Conservation (phyloP, 2,113 vertebrate genomes). For the Calyptommatus sinebrachiatus region DNA sequence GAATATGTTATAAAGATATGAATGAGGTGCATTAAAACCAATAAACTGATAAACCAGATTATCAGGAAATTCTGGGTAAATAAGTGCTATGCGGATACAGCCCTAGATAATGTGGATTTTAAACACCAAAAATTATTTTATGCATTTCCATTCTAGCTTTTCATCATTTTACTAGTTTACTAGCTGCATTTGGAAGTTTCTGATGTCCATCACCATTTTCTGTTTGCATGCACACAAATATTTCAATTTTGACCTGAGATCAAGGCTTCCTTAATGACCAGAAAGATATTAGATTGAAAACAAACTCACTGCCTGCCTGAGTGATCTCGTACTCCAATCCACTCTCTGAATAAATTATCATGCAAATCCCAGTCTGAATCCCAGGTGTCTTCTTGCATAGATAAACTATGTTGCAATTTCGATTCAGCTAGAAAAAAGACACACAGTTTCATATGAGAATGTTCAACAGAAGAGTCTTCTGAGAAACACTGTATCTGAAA, state of each 20-base stretch:
- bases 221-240: not conserved
- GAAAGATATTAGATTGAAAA: conserved; percentile 24
- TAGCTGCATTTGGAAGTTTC: not conserved
- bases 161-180: not conserved
- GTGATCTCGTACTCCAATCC: conserved; percentile 84
- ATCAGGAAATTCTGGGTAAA: no score
- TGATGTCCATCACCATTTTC: not conserved
- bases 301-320: conserved; percentile 80
- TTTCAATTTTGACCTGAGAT: not conserved
- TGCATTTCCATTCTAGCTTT: not conserved
- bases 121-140: not conserved
- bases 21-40: no score
- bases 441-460: conserved; percentile 3
- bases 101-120: not conserved
- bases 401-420: conserved; percentile 79
- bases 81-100: no score
- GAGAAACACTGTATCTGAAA: conserved; percentile 4
- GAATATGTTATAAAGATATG: no score
- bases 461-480: not conserved
- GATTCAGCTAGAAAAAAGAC: conserved; percentile 76
- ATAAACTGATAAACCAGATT: no score
- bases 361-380: conserved; percentile 91
- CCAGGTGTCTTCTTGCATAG: conserved; percentile 90
- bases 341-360: conserved; percentile 86
- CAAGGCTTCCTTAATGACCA: not conserved